These are phyloP conservation scores for Temnothorax rugatulus DNA, from an alignment of 2,888 invertebrate genomes.

Conservation along the genomic window DNA sequence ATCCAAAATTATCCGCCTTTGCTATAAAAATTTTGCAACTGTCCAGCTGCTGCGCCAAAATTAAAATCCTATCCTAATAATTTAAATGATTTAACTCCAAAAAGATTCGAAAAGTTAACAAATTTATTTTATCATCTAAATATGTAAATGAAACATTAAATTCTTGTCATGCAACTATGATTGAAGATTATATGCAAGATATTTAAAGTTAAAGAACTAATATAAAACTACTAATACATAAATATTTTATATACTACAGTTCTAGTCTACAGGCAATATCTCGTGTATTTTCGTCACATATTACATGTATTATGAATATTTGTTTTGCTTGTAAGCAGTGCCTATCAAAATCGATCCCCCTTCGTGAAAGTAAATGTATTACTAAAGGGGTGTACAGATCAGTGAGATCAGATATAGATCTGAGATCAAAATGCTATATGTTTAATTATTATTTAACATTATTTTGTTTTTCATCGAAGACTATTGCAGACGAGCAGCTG, in stretches of 20 bases:
- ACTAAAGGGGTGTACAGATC: slow-evolving; percentile 74
- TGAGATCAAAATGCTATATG: slow-evolving; percentile 54
- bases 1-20: slow-evolving; percentile 1
- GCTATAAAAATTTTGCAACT: slow-evolving; percentile 8
- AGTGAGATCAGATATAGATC: slow-evolving; percentile 53
- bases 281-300: slow-evolving; percentile 78
- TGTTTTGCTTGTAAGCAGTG: slow-evolving; percentile 70
- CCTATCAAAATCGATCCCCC: slow-evolving; percentile 67
- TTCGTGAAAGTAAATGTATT: slow-evolving; percentile 59
- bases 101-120: slow-evolving; percentile 3
- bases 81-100: not conserved
- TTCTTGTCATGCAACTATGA: not conserved
- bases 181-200: not conserved
- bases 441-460: slow-evolving; percentile 39
- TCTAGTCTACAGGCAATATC: slow-evolving; percentile 79
- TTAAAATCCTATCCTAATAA: not conserved
- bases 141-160: not conserved
- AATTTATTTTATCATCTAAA: slow-evolving; percentile 2
- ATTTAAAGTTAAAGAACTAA: not conserved
- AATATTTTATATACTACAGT: not conserved
- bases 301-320: slow-evolving; percentile 62
- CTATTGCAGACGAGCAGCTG: slow-evolving; percentile 15
- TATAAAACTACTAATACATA: not conserved
- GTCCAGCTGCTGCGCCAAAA: not conserved
- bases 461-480: slow-evolving; percentile 14